Evolutionary conservation across 2,888 invertebrate genomes (phyloP).

Genomic region (Catocala sponsa): DNA sequence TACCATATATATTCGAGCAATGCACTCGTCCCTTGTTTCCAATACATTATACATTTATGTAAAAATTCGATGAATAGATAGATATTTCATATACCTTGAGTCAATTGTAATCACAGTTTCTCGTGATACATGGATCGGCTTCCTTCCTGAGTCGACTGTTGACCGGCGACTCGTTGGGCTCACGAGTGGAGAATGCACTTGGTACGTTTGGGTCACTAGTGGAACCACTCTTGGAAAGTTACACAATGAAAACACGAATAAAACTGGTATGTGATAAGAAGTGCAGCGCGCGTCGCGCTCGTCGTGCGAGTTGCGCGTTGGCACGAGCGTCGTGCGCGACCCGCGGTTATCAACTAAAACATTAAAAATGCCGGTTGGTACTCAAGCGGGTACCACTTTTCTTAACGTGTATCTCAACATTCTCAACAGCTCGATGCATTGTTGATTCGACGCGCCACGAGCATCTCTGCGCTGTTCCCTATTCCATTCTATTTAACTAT

Average conservation of each 20-base stretch:
- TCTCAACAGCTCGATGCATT: constrained; percentile 59
- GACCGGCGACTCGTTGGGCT: constrained; percentile 29
- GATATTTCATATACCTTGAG: constrained; percentile 75
- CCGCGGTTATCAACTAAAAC: constrained; percentile 83
- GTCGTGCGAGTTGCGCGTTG: constrained; percentile 53
- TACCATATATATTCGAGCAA: constrained; percentile 47
- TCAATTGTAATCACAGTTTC: constrained; percentile 64
- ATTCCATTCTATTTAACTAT: constrained; percentile 40
- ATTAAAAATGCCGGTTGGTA: constrained; percentile 75
- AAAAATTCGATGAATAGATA: constrained; percentile 56
- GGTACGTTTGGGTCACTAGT: constrained; percentile 37
- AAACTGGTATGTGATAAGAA: constrained; percentile 56
- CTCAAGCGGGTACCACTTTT: constrained; percentile 61
- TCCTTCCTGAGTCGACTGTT: constrained; percentile 13
- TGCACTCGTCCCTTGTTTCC: constrained; percentile 60
- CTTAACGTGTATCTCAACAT: constrained; percentile 59
- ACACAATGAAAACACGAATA: constrained; percentile 45
- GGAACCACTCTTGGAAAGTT: constrained; percentile 40
- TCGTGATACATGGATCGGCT: constrained; percentile 54
- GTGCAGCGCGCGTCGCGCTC: constrained; percentile 50
- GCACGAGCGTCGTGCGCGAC: constrained; percentile 76
- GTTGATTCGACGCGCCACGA: constrained; percentile 60
- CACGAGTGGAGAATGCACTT: constrained; percentile 37
- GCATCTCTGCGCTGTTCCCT: constrained; percentile 36
- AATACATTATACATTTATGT: constrained; percentile 67